phyloP scores from a whole-genome alignment of 1,140 invertebrate genomes.

The Drosophila teissieri region DNA sequence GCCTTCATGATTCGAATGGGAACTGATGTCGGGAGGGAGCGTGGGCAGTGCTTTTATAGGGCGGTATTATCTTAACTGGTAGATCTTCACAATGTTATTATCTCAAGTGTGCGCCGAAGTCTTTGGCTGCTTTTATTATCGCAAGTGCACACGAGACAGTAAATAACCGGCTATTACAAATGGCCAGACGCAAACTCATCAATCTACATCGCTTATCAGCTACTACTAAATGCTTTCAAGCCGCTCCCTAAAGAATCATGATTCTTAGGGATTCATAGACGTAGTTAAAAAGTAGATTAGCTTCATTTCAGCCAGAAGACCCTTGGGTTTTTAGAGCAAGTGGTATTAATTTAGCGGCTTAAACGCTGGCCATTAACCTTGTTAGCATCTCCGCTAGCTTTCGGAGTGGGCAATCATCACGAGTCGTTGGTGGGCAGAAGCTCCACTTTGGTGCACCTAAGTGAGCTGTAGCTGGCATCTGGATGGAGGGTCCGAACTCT shows the following conservation, averaged over 20 bases:
- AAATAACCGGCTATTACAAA: conserved; percentile 1
- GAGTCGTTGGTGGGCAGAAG: conserved; percentile 29
- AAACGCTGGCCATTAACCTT: conserved; percentile 45
- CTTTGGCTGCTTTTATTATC: conserved; percentile 10
- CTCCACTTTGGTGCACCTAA: conserved; percentile 18
- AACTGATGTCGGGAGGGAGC: conserved; percentile 30
- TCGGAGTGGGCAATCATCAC: conserved; percentile 42
- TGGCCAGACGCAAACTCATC: conserved; percentile 9
- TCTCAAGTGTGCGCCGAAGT: conserved; percentile 6
- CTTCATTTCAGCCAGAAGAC: background rate
- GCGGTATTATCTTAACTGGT: conserved; percentile 7
- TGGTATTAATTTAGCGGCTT: conserved; percentile 26
- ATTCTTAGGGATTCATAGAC: too few species aligned
- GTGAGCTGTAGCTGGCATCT: conserved; percentile 7
- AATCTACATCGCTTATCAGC: conserved; percentile 14
- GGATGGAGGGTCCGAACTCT: background rate
- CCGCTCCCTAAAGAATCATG: conserved; percentile 1
- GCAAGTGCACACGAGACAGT: conserved; percentile 5
- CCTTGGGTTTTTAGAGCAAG: conserved; percentile 26
- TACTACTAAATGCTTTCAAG: conserved; percentile 13
- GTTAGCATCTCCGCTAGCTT: conserved; percentile 37
- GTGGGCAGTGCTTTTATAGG: conserved; percentile 29
- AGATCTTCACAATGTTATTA: conserved; percentile 11
- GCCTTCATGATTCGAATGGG: conserved; percentile 47
- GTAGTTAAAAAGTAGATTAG: background rate